Evolutionary conservation across 2,113 vertebrate species (phyloP), one percentile per base, ranked within the genome.

Genomic region (Triplophysa dalaica): DNA sequence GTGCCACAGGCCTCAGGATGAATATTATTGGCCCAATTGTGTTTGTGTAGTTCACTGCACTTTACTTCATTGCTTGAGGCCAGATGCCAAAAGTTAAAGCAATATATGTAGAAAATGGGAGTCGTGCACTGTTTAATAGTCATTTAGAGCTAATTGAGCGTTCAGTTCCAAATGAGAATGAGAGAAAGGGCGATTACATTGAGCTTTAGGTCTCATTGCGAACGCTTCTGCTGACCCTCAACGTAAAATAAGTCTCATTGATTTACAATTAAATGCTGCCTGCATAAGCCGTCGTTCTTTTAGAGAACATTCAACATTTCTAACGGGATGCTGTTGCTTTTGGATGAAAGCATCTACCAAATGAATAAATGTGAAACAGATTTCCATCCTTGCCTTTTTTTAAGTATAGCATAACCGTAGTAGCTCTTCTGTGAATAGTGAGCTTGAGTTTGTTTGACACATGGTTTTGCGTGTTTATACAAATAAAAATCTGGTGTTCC

Each of bases 221-320:
- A 67, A 62, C 26, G 62, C 45, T 64, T 74, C 77, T 64, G 13
- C 70, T 72, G 68, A 79, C 43, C 66, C 38, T 13, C 68, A 48
- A 54, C 26, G 78, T 82, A 77, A 77, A 79, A 72, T 75, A 68
- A 48, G 68, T 78, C 66, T 73, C 33, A 64, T 22, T 73, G 61
- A 84, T 83, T 81, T 74, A 65, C 21, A 69, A 84, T 29, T 72
- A 79, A 83, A 87, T 72, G 77, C 38, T 84, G 88, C 84, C 82
- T 82, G 72, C 45, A 45, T 29, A 56, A 69, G 45, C 66, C 81
- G 52, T 52, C 7, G 38, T 58, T 48, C 76, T 56, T 41, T 70
- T 52, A 8, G 2, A 17, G 56, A 50, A 63, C 58, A 61, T 70
- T 66, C 61, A 19, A 61, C 16, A 58, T 58, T 45, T 45, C 43